These are phyloP conservation scores for Caenorhabditis elegans DNA, from an alignment of 1,140 invertebrate species.

Conservation along the genomic window DNA sequence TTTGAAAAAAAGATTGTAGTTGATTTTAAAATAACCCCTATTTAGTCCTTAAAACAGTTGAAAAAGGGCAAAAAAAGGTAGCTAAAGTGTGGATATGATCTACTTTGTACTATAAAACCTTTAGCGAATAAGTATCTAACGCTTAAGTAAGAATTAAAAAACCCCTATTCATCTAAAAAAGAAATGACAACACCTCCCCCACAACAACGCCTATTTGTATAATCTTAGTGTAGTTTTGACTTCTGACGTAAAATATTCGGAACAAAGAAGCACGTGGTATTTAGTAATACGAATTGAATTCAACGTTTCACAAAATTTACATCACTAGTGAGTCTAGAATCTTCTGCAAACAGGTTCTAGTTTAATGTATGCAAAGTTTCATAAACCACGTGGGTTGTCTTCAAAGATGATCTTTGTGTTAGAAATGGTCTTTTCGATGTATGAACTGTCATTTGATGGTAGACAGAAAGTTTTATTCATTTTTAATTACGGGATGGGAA, in stretches of 20 bases:
- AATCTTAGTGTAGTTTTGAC: not conserved
- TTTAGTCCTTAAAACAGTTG: no score
- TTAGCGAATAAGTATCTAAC: no score
- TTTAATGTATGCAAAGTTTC: constrained; percentile 14
- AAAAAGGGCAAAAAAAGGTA: no score
- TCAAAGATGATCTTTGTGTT: not conserved
- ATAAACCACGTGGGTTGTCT: not conserved
- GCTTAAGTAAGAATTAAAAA: not conserved
- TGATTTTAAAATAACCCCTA: no score
- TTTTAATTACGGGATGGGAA: no score
- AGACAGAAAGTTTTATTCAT: no score
- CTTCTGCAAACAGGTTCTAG: not conserved
- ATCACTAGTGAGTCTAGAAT: not conserved
- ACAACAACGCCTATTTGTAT: not conserved
- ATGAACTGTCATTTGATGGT: no score
- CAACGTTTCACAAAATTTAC: not conserved
- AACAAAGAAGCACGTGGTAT: not conserved
- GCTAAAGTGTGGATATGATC: no score
- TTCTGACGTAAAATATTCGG: not conserved
- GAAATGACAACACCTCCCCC: not conserved
- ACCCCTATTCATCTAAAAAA: not conserved
- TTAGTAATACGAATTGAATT: not conserved
- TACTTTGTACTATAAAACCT: no score
- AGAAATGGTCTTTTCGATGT: no score
- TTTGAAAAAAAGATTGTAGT: no score